Base-by-base conservation (phyloP, 2,888 invertebrate species). In the Eutolmus rufibarbis region DNA sequence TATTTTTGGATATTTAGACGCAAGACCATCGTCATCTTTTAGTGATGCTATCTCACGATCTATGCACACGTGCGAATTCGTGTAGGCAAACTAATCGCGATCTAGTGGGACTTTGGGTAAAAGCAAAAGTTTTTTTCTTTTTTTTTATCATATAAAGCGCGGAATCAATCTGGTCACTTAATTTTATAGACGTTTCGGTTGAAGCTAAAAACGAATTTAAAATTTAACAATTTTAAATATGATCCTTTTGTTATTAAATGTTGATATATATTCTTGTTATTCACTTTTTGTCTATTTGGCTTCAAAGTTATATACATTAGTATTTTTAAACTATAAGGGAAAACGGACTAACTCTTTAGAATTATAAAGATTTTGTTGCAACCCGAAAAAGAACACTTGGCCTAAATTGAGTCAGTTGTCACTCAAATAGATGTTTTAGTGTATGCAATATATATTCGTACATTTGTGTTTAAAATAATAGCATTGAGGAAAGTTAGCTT, bases 1-100 rank as follows among this genome's bases (percentile, higher is more conserved):
- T 85, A 85, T 85, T 85, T 85, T 85, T 43, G 74, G 85, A 85
- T 74, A 74, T 85, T 85, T 85, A 51, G 74, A 74, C 85, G 74
- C 74, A 74, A 85, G 85, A 66, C 37, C n/a, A 82, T 31, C 82
- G 57, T 82, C 82, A 82, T 82, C 82, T 66, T 43, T 43, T 37
- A 19, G 37, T 51, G 81, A 82, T 57, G 51, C 82, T 82, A 56
- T 57, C 34, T 66, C 19, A 57, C 31, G 57, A 82, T 82, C 56
- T 82, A 16, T 57, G 82, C 82, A 82, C 82, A 82, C 82, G 82
- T 82, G 79, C 79, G 51, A 79, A 28, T 79, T 31, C n/a, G 51
- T 79, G n/a, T 51, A 79, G 79, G 46, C 51, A 40, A 79, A 79
- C 79, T 51, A 12, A 23, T 79, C 31, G 51, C 28, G 23, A 23